Conservation (phyloP, 2,113 vertebrate species). For the Scalopus aquaticus region DNA sequence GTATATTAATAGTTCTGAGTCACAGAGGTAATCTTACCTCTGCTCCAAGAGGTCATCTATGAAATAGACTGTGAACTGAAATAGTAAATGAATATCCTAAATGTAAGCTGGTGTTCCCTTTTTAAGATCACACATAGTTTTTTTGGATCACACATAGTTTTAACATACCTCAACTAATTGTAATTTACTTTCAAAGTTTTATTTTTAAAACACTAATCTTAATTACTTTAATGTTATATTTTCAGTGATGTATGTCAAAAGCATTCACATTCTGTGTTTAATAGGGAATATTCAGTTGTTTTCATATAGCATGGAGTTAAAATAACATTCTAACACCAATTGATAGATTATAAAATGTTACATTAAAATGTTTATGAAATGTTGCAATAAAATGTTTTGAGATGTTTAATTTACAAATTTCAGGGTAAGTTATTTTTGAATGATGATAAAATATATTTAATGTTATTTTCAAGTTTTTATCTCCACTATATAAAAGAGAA, state of each 20-base stretch:
- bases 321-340: neutral
- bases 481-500: neutral
- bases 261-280: neutral
- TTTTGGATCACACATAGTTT: neutral
- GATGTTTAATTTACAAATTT: conserved; percentile 1
- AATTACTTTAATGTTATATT: neutral
- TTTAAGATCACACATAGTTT: neutral
- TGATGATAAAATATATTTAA: neutral
- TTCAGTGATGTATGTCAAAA: neutral
- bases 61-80: conserved; percentile 9
- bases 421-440: neutral
- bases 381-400: neutral
- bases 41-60: neutral
- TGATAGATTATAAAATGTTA: neutral
- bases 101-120: neutral
- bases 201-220: neutral
- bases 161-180: neutral
- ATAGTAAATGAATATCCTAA: neutral
- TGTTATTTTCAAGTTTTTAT: neutral
- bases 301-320: neutral
- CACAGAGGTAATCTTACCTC: neutral
- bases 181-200: neutral
- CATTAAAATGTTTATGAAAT: neutral
- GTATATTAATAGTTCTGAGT: neutral
- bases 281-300: neutral